Evolutionary conservation across 2,113 vertebrate species (phyloP), one percentile per base, ranked within the genome.

Genomic region (Ginglymostoma cirratum): DNA sequence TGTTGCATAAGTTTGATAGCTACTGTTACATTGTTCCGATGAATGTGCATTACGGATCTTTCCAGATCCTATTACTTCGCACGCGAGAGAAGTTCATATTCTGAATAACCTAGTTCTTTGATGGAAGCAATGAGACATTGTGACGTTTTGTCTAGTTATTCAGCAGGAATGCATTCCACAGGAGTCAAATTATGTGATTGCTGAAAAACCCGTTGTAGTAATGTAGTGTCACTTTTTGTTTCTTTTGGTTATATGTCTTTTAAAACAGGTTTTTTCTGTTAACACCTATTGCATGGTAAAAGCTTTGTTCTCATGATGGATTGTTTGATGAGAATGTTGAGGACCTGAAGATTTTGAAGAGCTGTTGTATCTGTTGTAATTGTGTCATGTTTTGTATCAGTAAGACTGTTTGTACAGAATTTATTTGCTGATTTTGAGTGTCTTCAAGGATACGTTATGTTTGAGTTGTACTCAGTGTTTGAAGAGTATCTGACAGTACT

Each of bases 331-430:
- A 65, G 89, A 34, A 48, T 76, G 38, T 72, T 95, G 24, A 52
- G 72, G 94, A 95, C 67, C 69, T 30, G 27, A 48, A 48, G 94
- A 69, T 95, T 27, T 38, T 10, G 24, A 48, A 72, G 30, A 95
- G 66, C n/a, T 93, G 55, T 95, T 72, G 69, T 95, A 30, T 95
- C 69, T 72, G 38, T 95, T 72, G 94, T 48, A 42, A 72, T 95
- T 72, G 94, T 95, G 67, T 95, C 94, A 95, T 72, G 67, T 95
- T 72, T 95, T 95, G 65, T 70, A 95, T 95, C 69, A 72, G 94
- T 76, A 52, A 69, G 94, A 34, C 69, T 95, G 67, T 48, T 72
- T 95, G 69, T 93, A 67, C 65, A 38, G 89, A 93, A 95, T 95
- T 95, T 95, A 95, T 45, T 94, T 69, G 23, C 92, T 27, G 92